phyloP scores from a whole-genome alignment of 1,140 invertebrate species.

The Bathynomus jamesi region DNA sequence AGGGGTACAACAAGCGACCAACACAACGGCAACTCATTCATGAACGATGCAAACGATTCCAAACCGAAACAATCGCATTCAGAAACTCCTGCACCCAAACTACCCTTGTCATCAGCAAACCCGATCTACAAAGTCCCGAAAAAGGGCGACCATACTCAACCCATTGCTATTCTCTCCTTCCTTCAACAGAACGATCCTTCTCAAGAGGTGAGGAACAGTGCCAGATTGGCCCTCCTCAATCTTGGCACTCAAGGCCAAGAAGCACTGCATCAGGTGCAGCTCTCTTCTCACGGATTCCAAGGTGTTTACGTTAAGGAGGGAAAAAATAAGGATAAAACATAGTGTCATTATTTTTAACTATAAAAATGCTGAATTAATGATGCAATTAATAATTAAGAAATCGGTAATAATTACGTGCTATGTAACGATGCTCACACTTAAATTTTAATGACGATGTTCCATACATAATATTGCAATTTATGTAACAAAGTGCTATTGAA shows the following conservation, averaged over 20 bases:
- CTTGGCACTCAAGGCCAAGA: neutral
- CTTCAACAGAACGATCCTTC: neutral
- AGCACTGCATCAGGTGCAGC: constrained; percentile 43
- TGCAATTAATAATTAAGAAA: no score
- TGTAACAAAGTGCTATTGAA: no score
- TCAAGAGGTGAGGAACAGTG: neutral
- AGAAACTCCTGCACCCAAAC: constrained; percentile 27
- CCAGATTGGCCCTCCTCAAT: neutral
- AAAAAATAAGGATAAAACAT: neutral
- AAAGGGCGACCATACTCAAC: neutral
- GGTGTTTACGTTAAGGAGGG: constrained; percentile 42
- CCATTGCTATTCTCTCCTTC: neutral
- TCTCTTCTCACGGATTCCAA: constrained; percentile 47
- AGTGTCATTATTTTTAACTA: no score
- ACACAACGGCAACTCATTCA: neutral
- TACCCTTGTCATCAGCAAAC: constrained; percentile 39
- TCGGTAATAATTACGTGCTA: no score
- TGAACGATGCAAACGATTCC: constrained; percentile 9
- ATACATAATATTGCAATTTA: no score
- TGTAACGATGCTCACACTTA: no score
- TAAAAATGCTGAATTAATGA: no score
- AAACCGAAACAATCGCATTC: constrained; percentile 8
- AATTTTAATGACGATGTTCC: no score
- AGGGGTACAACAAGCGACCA: no score
- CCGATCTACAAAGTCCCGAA: constrained; percentile 14